Conservation (phyloP, 2,113 vertebrate species). For the Tichodroma muraria region DNA sequence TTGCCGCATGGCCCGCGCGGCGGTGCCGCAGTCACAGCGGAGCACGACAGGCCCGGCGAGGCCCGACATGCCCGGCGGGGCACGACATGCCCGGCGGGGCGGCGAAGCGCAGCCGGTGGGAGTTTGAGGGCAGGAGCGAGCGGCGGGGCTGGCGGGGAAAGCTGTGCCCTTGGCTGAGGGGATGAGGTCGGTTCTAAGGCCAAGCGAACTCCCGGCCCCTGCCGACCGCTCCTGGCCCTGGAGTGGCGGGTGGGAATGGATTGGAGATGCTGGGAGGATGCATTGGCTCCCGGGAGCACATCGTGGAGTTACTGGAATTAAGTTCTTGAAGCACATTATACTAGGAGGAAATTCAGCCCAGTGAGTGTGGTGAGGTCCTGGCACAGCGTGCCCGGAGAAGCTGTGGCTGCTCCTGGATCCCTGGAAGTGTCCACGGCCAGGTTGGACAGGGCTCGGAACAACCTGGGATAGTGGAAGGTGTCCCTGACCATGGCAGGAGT, state of each 20-base stretch:
- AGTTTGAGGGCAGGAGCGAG: neutral
- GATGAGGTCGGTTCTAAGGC: neutral
- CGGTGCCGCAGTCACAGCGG: no score
- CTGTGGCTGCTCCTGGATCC: neutral
- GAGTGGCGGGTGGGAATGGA: neutral
- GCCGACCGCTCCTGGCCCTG: neutral
- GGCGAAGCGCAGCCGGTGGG: neutral
- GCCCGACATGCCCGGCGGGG: no score
- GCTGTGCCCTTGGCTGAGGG: neutral
- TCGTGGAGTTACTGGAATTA: no score
- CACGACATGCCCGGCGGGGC: no score
- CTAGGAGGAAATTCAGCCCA: neutral
- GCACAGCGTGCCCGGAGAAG: neutral
- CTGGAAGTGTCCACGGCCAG: neutral
- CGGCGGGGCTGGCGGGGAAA: neutral
- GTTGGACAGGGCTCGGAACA: fast-evolving
- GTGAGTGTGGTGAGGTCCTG: neutral
- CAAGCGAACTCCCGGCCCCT: neutral
- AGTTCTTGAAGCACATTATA: neutral
- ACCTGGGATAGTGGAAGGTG: neutral
- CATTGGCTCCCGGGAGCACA: neutral
- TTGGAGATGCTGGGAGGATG: neutral
- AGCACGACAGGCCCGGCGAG: no score
- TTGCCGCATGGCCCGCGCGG: no score
- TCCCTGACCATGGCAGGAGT: neutral